Percentiles rank a stretch among this genome's conserved stretches.
phyloP scores from a whole-genome alignment of 2,797 vertebrate species.

The Moxostoma hubbsi region DNA sequence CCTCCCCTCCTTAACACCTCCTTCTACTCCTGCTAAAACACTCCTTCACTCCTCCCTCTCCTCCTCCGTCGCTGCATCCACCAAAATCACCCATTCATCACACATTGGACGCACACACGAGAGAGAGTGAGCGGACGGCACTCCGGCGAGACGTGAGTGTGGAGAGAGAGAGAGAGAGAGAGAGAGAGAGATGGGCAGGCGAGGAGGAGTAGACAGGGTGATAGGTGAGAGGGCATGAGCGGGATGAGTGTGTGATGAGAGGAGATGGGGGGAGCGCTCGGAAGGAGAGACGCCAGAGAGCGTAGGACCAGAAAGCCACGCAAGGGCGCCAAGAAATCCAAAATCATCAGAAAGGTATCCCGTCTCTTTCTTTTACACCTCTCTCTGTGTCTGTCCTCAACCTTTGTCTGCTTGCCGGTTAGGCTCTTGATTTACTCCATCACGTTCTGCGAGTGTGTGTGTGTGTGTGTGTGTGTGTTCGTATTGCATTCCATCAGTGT shows the following conservation, averaged over 20 bases:
- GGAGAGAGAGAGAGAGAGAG: constrained; percentile 35
- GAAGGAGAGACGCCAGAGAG: constrained; percentile 73
- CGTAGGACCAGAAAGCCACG: constrained; percentile 69
- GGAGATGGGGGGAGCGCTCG: constrained; percentile 62
- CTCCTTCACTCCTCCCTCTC: constrained; percentile 24
- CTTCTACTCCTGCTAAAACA: constrained; percentile 21
- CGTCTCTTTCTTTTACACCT: constrained; percentile 11
- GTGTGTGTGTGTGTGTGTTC: constrained; percentile 30
- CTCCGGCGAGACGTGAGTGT: constrained; percentile 43
- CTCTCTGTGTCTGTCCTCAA: constrained; percentile 33
- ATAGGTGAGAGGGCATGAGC: constrained; percentile 53
- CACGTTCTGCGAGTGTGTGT: constrained; percentile 21
- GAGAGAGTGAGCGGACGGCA: constrained; percentile 29
- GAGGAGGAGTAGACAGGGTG: constrained; percentile 40
- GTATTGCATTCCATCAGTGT: constrained; percentile 35
- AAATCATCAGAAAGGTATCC: constrained; percentile 84
- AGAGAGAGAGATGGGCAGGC: constrained; percentile 21
- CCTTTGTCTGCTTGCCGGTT: constrained; percentile 20
- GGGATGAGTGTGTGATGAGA: constrained; percentile 58
- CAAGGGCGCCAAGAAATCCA: constrained; percentile 75
- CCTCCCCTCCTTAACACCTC: constrained; percentile 37
- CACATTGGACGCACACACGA: background rate
- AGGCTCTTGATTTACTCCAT: constrained; percentile 20
- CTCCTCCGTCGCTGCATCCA: constrained; percentile 40
- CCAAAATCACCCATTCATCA: constrained; percentile 49